Percentiles rank a stretch among this genome's conserved stretches.
phyloP scores from a whole-genome alignment of 2,888 invertebrate species.

The Morinoia aosen region DNA sequence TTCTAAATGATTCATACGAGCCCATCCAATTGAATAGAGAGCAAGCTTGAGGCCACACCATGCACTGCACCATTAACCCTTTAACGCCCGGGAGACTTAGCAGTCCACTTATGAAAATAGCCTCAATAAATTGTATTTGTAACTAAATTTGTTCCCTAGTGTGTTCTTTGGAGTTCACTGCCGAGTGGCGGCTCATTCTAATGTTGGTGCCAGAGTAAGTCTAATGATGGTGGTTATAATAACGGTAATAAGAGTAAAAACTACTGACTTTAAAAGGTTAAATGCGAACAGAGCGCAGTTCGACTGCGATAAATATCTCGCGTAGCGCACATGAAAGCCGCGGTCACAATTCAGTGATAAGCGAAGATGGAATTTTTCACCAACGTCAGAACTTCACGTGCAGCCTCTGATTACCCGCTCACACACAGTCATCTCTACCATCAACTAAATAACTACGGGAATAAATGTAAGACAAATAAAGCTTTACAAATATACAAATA shows the following conservation, averaged over 20 bases:
- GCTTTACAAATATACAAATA: conserved; percentile 52
- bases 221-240: too few relatives aligned
- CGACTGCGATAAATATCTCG: not conserved
- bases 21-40: not conserved
- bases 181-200: too few relatives aligned
- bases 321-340: not conserved
- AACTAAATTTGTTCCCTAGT: too few relatives aligned
- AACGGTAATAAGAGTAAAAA: too few relatives aligned
- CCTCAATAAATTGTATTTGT: too few relatives aligned
- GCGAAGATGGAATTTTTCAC: not conserved
- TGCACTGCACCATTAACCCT: not conserved
- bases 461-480: conserved; percentile 32
- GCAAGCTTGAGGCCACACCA: not conserved
- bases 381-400: not conserved
- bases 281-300: not conserved
- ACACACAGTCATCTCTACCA: not conserved
- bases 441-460: not conserved
- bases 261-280: too few relatives aligned
- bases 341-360: not conserved
- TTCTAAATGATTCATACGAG: not conserved
- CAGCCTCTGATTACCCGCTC: not conserved
- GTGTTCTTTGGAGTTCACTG: too few relatives aligned
- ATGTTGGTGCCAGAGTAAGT: too few relatives aligned
- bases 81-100: too few relatives aligned
- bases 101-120: too few relatives aligned